These are phyloP conservation scores for Lasioglossum oenotherae DNA, from an alignment of 2,888 invertebrate genomes.

Conservation along the genomic window DNA sequence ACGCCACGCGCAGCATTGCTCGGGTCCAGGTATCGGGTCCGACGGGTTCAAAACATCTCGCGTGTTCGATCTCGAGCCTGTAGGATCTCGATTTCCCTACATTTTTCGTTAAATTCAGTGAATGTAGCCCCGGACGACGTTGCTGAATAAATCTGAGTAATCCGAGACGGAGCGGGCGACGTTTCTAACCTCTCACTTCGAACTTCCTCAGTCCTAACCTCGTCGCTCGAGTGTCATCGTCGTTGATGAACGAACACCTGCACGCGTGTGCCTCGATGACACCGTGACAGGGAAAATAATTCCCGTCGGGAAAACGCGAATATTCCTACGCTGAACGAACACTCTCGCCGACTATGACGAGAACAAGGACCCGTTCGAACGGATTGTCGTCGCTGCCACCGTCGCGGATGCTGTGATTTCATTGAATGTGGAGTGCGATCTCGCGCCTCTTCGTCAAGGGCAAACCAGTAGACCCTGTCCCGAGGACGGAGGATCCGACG, in stretches of 20 bases:
- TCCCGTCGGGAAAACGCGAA: constrained; percentile 13
- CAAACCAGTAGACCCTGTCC: constrained; percentile 66
- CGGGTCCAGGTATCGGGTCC: constrained; percentile 29
- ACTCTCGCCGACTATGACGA: constrained; percentile 68
- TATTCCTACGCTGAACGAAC: neutral
- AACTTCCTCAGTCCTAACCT: constrained; percentile 37
- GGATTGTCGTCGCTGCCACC: constrained; percentile 56
- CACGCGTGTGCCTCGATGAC: constrained; percentile 27
- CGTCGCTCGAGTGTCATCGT: neutral
- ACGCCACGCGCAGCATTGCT: constrained; percentile 38
- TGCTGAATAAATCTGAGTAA: neutral
- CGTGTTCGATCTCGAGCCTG: constrained; percentile 14
- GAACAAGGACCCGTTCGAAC: constrained; percentile 69
- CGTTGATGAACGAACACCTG: neutral
- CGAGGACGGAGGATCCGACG: constrained; percentile 57
- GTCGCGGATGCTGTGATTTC: constrained; percentile 60
- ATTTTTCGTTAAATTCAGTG: constrained; percentile 10
- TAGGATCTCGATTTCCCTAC: neutral
- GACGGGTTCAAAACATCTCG: constrained; percentile 45
- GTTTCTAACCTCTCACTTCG: constrained; percentile 51
- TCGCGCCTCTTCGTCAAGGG: constrained; percentile 82
- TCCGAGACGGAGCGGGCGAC: neutral
- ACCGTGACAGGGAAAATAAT: constrained; percentile 18
- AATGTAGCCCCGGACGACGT: constrained; percentile 1
- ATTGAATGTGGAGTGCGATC: constrained; percentile 84